Evolutionary conservation across 2,797 vertebrate species (phyloP), one percentile per base, ranked within the genome.

Genomic region (Spinus olivaceus): DNA sequence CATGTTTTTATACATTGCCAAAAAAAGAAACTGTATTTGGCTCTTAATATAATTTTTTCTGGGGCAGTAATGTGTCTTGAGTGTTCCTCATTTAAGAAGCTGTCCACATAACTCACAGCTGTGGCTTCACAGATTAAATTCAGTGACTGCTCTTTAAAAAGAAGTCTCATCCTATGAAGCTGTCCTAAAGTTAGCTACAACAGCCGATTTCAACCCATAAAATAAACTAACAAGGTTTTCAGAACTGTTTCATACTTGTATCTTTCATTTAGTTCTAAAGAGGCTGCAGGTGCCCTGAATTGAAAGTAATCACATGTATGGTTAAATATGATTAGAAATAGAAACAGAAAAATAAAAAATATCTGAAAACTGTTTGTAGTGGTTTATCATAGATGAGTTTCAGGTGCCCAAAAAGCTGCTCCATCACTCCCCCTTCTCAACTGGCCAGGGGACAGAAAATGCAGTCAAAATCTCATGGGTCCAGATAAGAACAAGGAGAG

Each of bases 381-480:
- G 2, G 4, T 56, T 77, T 50, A 20, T 56, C 6, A 3, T 42
- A 14, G 14, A 32, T 67, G n/a, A 12, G 33, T 12, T 10, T 22
- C 30, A 67, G 12, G 4, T 50, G 25, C 6, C 9, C 12, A 53
- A 2, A 6, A 57, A 50, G 8, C 13, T 18, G 4, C 18, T 80
- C 18, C 44, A 32, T 21, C 23, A 28, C 9, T 61, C 2, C 6
- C 2, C 9, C 16, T 65, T 12, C 17, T 81, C 33, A 63, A 0
- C 1, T 27, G n/a, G 10, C 6, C 13, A 28, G 13, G 10, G 14
- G 23, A 59, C 7, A 69, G 10, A 71, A 86, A 66, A 61, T 20
- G 14, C 3, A 28, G 27, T 10, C 3, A 51, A 61, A 30, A 11
- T 2, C 6, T 60, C 0, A 0, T 20, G 9, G 6, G 10, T 56